Evolutionary conservation across 2,113 vertebrate genomes (phyloP).

Genomic region (Spheniscus mendiculus): DNA sequence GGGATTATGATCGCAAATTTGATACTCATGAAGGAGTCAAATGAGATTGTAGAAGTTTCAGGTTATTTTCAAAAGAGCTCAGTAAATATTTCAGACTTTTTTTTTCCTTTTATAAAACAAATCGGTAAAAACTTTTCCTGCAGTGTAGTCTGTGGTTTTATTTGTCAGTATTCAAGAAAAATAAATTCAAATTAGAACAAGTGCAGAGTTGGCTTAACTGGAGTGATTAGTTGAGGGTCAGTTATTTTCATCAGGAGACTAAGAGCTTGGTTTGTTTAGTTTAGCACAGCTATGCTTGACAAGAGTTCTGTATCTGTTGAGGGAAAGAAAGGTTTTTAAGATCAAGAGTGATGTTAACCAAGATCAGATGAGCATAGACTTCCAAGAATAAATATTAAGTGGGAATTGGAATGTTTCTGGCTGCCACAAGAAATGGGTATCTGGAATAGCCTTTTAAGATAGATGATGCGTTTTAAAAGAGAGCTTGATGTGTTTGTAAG

Average conservation of each 20-base stretch:
- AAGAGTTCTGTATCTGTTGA: not conserved
- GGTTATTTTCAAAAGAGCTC: not conserved
- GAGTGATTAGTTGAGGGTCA: not conserved
- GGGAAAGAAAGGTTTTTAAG: not conserved
- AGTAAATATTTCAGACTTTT: not conserved
- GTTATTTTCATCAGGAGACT: not conserved
- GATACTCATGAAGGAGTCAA: not conserved
- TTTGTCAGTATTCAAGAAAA: not conserved
- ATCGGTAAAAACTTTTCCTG: not conserved
- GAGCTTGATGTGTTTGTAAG: not conserved
- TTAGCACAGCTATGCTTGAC: not conserved
- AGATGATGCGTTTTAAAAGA: not conserved
- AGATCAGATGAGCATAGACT: not conserved
- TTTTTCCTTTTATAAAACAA: not conserved
- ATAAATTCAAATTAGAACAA: not conserved
- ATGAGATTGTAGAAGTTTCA: not conserved
- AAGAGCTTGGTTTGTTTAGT: not conserved
- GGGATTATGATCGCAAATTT: not conserved
- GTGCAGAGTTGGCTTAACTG: not conserved
- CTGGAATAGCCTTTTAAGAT: not conserved
- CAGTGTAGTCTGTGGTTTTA: not conserved
- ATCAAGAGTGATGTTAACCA: not conserved
- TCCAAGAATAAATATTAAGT: not conserved
- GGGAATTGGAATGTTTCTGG: not conserved
- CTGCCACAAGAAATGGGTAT: not conserved